Evolutionary conservation across 2,797 vertebrate species (phyloP), one percentile per base, ranked within the genome.

Genomic region (Decapterus maruadsi): DNA sequence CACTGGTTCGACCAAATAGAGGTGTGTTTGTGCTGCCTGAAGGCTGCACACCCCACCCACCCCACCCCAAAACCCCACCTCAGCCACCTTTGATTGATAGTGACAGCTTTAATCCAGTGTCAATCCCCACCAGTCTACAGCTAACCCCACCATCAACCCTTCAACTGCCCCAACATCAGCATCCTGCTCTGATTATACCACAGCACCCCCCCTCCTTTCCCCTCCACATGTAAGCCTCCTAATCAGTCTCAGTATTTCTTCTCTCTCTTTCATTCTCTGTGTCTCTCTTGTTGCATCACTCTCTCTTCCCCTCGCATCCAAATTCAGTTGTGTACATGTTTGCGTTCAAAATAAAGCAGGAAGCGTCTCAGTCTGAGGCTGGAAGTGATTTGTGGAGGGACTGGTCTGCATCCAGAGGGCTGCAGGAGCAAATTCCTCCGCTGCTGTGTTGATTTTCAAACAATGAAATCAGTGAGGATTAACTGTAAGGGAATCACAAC

Each of bases 51-150:
- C 82, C 90, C 87, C 84, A 75, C 61, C 60, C 53, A 16, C 10
- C 42, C 26, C 26, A 34, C 31, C 31, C 31, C 31, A 5, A 34
- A 34, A 5, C 54, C 17, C 82, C 90, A 26, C 26, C 26, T 87
- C 83, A 75, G 63, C 60, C 53, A 17, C 10, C 43, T 72, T 40
- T 87, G 87, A 87, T 80, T 83, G 84, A 88, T 60, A 81, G 74
- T 51, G 85, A 89, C 86, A 89, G 73, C 75, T 87, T 68, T 88
- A 92, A 92, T 90, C 87, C 58, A 1, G 70, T 43, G 68, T 70
- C 83, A 64, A 77, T 84, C 82, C 81, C 69, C 8, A 59, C 62
- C 78, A 76, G 74, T 61, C 71, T 22, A 36, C 62, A 40, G 61
- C 54, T 72, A 77, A 78, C 48, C 60, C 75, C 72, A 46, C 65